phyloP scores from a whole-genome alignment of 2,888 invertebrate species.

The Plemyria rubiginata region DNA sequence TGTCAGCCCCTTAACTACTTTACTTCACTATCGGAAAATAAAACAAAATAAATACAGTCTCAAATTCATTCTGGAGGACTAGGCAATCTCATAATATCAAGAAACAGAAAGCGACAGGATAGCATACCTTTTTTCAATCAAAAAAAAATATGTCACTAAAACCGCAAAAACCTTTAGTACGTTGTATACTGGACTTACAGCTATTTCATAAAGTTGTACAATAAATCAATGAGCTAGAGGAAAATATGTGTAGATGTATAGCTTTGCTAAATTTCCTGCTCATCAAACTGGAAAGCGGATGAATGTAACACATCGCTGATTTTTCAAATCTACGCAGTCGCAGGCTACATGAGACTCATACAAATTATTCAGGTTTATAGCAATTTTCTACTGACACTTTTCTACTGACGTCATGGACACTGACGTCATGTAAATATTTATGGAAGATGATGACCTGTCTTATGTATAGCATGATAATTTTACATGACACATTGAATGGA shows the following conservation, averaged over 20 bases:
- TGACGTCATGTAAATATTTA: slow-evolving; percentile 2
- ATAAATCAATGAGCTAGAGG: background rate
- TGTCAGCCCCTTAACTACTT: no score
- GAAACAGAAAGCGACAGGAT: no score
- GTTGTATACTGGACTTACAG: no score
- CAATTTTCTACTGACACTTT: background rate
- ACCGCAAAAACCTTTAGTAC: no score
- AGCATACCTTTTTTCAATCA: background rate
- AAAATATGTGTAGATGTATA: background rate
- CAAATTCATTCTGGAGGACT: no score
- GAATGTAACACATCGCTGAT: slow-evolving; percentile 25
- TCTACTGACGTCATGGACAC: background rate
- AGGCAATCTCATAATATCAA: no score
- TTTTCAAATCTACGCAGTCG: slow-evolving; percentile 19
- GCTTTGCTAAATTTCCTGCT: slow-evolving; percentile 24
- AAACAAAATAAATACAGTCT: no score
- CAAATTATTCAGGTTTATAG: background rate
- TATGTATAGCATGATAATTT: slow-evolving; percentile 19
- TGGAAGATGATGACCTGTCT: slow-evolving; percentile 4
- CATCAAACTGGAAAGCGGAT: slow-evolving; percentile 25
- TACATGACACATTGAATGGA: slow-evolving; percentile 27
- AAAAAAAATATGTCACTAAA: background rate
- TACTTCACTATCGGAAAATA: no score
- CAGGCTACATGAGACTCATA: no score
- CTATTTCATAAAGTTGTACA: background rate